Evolutionary conservation across 1,140 invertebrate genomes (phyloP).

Genomic region (Venturia canescens): DNA sequence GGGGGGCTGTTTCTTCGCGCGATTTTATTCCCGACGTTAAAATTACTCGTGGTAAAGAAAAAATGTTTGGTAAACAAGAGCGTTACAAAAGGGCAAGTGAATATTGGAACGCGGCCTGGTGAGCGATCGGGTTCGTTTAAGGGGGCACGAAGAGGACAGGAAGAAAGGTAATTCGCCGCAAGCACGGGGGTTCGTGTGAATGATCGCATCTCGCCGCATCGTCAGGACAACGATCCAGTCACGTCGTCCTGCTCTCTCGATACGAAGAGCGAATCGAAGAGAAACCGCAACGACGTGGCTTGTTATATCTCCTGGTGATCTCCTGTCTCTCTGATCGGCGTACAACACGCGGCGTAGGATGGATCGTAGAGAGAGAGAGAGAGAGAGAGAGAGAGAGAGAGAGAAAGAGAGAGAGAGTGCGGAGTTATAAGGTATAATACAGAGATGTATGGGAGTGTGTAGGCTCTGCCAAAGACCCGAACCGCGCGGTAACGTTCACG

Average conservation of each 20-base stretch:
- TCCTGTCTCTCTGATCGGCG: background rate
- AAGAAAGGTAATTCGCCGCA: conserved; percentile 3
- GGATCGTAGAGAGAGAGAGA: no score
- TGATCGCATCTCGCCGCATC: conserved; percentile 25
- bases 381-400: no score
- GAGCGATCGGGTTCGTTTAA: no score
- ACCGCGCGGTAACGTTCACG: conserved; percentile 53
- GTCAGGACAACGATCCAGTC: conserved; percentile 30
- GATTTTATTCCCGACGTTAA: no score
- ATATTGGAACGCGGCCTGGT: no score
- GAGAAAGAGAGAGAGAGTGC: no score
- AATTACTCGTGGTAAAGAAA: no score
- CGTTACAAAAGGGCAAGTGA: no score
- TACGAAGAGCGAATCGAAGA: conserved; percentile 30
- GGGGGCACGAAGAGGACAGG: no score
- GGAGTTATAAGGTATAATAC: background rate
- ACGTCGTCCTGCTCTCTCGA: conserved; percentile 6
- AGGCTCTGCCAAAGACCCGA: conserved; percentile 49
- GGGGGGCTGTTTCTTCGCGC: no score
- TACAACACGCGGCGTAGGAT: no score
- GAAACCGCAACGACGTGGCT: conserved; percentile 43
- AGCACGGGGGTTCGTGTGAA: conserved; percentile 7
- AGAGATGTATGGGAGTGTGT: conserved; percentile 2
- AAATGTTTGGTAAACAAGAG: no score
- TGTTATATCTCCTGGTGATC: background rate